These are phyloP conservation scores for Perognathus longimembris DNA, from an alignment of 2,113 vertebrate species.

Conservation along the genomic window DNA sequence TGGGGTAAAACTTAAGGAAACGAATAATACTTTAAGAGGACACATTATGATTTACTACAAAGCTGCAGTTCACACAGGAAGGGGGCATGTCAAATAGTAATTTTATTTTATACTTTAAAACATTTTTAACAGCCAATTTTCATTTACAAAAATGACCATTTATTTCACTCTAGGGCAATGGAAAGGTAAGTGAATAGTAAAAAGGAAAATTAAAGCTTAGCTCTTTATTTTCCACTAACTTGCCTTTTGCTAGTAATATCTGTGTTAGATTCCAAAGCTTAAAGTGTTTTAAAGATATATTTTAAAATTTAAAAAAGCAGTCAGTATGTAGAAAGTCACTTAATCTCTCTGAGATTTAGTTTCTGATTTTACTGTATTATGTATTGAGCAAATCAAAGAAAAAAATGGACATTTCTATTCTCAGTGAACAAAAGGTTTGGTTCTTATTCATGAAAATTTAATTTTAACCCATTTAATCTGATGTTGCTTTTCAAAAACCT, in stretches of 20 bases:
- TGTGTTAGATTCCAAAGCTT: constrained; percentile 25
- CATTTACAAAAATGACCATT: constrained; percentile 27
- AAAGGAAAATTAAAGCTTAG: background rate
- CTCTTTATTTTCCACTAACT: background rate
- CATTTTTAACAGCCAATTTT: background rate
- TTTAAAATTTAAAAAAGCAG: background rate
- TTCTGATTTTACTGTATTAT: background rate
- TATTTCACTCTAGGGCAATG: background rate
- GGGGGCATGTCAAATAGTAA: background rate
- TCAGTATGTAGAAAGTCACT: constrained; percentile 4
- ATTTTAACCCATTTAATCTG: constrained; percentile 1
- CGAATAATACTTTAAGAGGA: constrained; percentile 75
- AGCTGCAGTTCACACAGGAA: constrained; percentile 58
- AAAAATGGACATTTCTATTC: background rate
- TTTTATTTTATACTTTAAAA: constrained; percentile 27
- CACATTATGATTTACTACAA: constrained; percentile 71
- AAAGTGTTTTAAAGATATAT: constrained; percentile 23
- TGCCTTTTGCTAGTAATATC: background rate
- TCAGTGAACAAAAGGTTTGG: background rate
- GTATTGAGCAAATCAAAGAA: background rate
- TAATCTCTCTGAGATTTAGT: constrained; percentile 19
- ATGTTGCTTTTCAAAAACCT: constrained; percentile 32
- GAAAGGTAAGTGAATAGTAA: background rate
- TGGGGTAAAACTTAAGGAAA: constrained; percentile 78
- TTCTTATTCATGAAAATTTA: background rate